Base-by-base conservation (phyloP, 2,888 invertebrate genomes). In the Sclerodermus sp. region DNA sequence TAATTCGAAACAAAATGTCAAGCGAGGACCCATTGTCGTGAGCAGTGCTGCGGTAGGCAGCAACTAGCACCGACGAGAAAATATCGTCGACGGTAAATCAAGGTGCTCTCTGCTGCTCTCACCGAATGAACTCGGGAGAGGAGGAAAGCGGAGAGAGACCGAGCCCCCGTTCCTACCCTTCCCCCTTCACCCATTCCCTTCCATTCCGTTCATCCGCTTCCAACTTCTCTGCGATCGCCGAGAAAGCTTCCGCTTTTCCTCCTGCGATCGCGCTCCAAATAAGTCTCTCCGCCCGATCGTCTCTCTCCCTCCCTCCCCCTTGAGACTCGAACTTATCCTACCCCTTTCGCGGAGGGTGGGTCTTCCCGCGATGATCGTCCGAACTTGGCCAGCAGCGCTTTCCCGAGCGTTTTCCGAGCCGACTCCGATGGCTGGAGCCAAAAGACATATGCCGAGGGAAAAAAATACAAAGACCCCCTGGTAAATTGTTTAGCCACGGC, bases 1-100 rank as follows among this genome's bases (percentile, higher is more conserved):
- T 72, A 71, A 71, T 72, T 71, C 68, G 74, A 75, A 76, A 74
- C 74, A 73, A 77, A 77, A 74, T 73, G 77, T 73, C 76, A 70
- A 70, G 70, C 70, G 71, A 58, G 61, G 62, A 64, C 76, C 34
- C 73, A 77, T 77, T 77, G 77, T 76, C 75, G 71, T 67, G 62
- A 60, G 59, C 58, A 60, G 66, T 65, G 63, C 65, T 62, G 64
- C 64, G 61, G 65, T 64, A 66, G 70, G 70, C 67, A 65, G 66
- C 34, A 30, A 37, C 37, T n/a, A 37, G 18, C 39, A 39, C 15
- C 16, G 67, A 72, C 75, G 75, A 76, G 60, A 58, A 64, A 76
- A 76, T 77, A 76, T 77, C 75, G 70, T 66, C 71, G 62, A 66
- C 73, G 63, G 70, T 72, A 72, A 72, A 72, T 72, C 72, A 72